These are phyloP conservation scores for Drosophila recens DNA, from an alignment of 2,888 invertebrate genomes.

Conservation along the genomic window DNA sequence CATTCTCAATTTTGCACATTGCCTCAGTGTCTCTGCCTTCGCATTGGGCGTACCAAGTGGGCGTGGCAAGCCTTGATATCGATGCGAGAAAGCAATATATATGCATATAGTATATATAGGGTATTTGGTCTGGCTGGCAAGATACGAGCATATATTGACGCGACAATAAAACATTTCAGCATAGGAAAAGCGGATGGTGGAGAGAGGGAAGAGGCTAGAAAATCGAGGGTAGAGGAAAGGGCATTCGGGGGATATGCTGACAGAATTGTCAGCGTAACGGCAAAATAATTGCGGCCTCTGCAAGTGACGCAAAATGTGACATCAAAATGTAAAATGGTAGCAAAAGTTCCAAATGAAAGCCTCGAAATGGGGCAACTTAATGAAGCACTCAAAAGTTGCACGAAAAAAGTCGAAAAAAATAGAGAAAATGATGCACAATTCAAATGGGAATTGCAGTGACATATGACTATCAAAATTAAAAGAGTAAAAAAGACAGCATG, in stretches of 20 bases:
- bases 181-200: neutral
- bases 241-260: conserved; percentile 32
- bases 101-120: conserved; percentile 10
- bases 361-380: conserved; percentile 30
- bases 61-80: conserved; percentile 31
- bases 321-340: conserved; percentile 63
- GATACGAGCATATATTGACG: conserved; percentile 50
- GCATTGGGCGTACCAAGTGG: conserved; percentile 7
- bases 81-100: conserved; percentile 31
- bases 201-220: neutral
- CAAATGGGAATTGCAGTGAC: conserved; percentile 20
- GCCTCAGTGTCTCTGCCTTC: conserved; percentile 18
- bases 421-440: conserved; percentile 8
- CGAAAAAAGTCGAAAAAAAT: conserved; percentile 22
- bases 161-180: conserved; percentile 57
- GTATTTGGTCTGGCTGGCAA: conserved; percentile 28
- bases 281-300: conserved; percentile 68
- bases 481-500: neutral
- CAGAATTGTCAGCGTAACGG: conserved; percentile 53
- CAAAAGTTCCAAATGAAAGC: conserved; percentile 29
- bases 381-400: conserved; percentile 37
- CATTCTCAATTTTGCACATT: conserved; percentile 67
- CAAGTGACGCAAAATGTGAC: conserved; percentile 59
- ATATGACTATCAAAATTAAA: conserved; percentile 26
- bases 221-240: neutral